These are phyloP conservation scores for Glyptemys insculpta DNA, from an alignment of 2,797 vertebrate species.

Conservation along the genomic window DNA sequence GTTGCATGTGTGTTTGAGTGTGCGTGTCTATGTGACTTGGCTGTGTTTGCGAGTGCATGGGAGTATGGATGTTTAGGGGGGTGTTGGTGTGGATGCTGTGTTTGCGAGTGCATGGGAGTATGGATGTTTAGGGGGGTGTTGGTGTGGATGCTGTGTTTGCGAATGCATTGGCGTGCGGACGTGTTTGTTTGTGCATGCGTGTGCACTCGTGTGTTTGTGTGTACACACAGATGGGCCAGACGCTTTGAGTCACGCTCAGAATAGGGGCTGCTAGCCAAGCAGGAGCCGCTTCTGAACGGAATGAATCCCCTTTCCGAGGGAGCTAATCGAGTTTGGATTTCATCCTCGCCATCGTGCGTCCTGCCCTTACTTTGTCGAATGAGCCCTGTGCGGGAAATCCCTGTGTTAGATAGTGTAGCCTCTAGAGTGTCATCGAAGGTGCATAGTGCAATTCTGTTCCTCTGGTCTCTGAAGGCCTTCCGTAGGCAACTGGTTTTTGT, in stretches of 20 bases:
- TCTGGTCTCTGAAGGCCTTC: not conserved
- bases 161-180: accelerated
- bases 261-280: not conserved
- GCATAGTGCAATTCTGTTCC: not conserved
- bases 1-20: accelerated
- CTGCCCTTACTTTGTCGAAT: not conserved
- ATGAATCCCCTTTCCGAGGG: not conserved
- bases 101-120: accelerated
- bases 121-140: not conserved
- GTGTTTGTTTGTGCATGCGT: not conserved
- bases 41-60: accelerated
- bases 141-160: not conserved
- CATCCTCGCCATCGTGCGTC: not conserved
- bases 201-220: not conserved
- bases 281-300: not conserved
- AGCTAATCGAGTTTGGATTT: accelerated
- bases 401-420: not conserved
- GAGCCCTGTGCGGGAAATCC: not conserved
- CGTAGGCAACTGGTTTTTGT: not conserved
- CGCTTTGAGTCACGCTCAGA: not conserved
- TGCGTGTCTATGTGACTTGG: too few species aligned
- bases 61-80: not conserved
- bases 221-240: not conserved
- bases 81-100: too few species aligned
- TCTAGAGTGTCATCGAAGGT: not conserved